Percentiles rank a stretch among this genome's conserved stretches.
Evolutionary conservation across 2,113 vertebrate species (phyloP).

Genomic region (Cranoglanis bouderius): DNA sequence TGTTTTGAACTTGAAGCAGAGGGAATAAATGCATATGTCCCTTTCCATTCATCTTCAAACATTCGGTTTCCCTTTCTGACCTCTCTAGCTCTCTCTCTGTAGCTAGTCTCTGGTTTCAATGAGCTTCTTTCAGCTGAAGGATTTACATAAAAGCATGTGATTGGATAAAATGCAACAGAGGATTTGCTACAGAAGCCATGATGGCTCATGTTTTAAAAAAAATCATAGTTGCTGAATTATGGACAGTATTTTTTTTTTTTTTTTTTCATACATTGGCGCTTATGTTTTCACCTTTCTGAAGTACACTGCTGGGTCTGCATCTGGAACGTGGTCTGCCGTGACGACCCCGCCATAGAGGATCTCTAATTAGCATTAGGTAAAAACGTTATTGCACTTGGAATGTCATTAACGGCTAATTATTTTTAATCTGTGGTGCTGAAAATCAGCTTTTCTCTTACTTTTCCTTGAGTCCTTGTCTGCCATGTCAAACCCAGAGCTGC

Average conservation of each 20-base stretch:
- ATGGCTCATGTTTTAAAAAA: neutral
- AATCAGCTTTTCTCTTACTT: neutral
- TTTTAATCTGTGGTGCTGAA: neutral
- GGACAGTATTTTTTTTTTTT: neutral
- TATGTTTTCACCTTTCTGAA: neutral
- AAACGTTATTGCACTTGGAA: neutral
- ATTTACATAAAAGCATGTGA: neutral
- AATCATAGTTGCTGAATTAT: neutral
- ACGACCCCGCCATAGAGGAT: neutral
- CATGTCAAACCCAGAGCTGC: neutral
- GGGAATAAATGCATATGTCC: neutral
- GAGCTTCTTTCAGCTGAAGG: neutral
- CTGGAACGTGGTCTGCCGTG: no score
- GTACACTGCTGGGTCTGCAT: no score
- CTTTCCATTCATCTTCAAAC: neutral
- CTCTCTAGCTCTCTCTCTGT: neutral
- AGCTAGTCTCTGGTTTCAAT: neutral
- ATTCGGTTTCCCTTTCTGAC: neutral
- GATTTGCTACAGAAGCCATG: neutral
- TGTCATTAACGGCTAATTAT: neutral
- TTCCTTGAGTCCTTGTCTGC: neutral
- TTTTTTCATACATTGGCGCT: neutral
- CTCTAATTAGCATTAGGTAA: neutral
- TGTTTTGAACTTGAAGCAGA: neutral
- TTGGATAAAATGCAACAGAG: neutral